These are phyloP conservation scores for Propithecus coquereli DNA, from an alignment of 2,113 vertebrate genomes.

Conservation along the genomic window DNA sequence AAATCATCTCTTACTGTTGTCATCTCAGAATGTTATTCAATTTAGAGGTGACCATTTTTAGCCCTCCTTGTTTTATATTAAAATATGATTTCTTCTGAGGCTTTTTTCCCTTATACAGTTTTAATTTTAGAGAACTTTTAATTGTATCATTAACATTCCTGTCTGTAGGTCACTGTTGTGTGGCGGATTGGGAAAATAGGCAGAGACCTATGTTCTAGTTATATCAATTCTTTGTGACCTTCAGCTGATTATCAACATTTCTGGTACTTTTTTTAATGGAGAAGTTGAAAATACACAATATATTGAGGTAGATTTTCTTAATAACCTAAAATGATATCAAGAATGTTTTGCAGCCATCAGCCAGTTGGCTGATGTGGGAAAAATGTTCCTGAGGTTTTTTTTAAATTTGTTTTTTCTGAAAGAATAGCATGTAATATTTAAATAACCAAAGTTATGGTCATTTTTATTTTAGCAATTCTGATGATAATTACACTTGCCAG, in stretches of 20 bases:
- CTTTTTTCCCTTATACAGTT: conserved; percentile 47
- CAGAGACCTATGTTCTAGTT: conserved; percentile 61
- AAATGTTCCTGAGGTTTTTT: background rate
- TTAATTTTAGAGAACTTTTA: conserved; percentile 74
- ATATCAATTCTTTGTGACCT: conserved; percentile 46
- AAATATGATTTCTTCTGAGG: conserved; percentile 61
- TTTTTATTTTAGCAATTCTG: conserved; percentile 41
- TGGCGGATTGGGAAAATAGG: conserved; percentile 62
- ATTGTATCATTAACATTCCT: conserved; percentile 71
- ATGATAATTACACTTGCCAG: background rate
- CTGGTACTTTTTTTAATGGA: background rate
- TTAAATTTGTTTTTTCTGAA: background rate
- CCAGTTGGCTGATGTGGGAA: background rate
- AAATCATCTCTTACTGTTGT: background rate
- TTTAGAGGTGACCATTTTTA: conserved; percentile 36
- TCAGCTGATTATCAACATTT: conserved; percentile 37
- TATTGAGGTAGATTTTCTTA: conserved; percentile 34
- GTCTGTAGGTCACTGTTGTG: conserved; percentile 69
- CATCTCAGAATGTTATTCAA: background rate
- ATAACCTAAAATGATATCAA: background rate
- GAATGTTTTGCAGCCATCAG: background rate
- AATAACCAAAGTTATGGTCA: background rate
- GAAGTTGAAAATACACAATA: background rate
- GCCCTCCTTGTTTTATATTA: conserved; percentile 34
- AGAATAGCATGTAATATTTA: background rate